Evolutionary conservation across 2,113 vertebrate species (phyloP), one percentile per base, ranked within the genome.

Genomic region (Plestiodon gilberti): DNA sequence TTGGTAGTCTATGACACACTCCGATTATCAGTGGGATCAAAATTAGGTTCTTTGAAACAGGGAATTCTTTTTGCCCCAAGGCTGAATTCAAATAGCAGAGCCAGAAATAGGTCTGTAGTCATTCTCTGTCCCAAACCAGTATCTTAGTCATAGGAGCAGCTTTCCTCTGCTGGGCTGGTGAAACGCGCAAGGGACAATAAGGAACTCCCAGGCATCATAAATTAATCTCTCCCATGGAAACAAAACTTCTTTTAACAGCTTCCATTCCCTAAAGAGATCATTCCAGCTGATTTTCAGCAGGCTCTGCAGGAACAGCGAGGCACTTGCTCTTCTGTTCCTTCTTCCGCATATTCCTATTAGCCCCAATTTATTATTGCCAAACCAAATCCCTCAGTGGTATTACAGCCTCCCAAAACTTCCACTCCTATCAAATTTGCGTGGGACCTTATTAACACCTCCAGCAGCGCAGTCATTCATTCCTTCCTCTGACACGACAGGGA

Each of bases 361-460:
- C 62, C 18, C 84, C 83, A 23, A 52, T 83, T 61, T 78, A 76
- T 77, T 43, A 55, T 35, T 52, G 55, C 65, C 71, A 20, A 55
- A 78, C 52, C 9, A 64, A 64, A 74, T 59, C 65, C 48, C 30
- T 90, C n/a, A 30, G 14, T 84, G 82, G 69, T 78, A 61, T 38
- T 85, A 38, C 35, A 67, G 2, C 73, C 10, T 84, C 15, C 8
- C 89, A 22, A 87, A 78, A 57, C 73, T 64, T 81, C 22, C 28
- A n/a, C 71, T 59, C 48, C 28, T 80, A n/a, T 11, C 3, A 30
- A 4, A 78, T 43, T 6, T 78, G 23, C 73, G 15, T 48, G 61
- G 78, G 69, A 73, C 25, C 35, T 92, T 73, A 35, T 87, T 91
- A 89, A 30, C 55, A 30, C 48, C 2, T 64, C 52, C 22, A 38